Evolutionary conservation across 2,113 vertebrate genomes (phyloP).

Genomic region (Falcunculus frontatus): DNA sequence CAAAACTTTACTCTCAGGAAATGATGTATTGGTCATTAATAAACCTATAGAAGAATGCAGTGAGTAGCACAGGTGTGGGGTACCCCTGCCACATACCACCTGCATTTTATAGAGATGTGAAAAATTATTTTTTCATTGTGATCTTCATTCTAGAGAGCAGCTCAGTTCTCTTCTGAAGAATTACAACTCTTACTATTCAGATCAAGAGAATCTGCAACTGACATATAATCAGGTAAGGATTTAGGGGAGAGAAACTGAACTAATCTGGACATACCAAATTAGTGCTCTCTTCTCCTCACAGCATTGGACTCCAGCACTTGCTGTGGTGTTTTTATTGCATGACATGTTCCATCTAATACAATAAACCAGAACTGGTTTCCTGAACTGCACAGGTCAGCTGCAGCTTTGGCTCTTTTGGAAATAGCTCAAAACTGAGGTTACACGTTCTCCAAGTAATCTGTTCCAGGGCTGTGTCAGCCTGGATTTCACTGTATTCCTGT

Average conservation of each 20-base stretch:
- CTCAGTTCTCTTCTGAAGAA: constrained; percentile 71
- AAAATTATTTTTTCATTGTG: background rate
- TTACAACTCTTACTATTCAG: constrained; percentile 75
- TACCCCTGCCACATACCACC: background rate
- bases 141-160: constrained; percentile 63
- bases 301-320: background rate
- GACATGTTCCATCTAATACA: background rate
- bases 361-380: background rate
- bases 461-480: background rate
- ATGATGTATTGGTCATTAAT: background rate
- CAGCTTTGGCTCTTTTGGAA: background rate
- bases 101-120: background rate
- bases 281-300: background rate
- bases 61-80: background rate
- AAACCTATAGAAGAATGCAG: background rate
- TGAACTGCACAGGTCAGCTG: background rate
- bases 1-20: background rate
- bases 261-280: background rate
- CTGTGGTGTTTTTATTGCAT: background rate
- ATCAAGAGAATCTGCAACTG: constrained; percentile 76
- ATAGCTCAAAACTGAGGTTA: background rate
- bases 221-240: constrained; percentile 66
- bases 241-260: background rate
- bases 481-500: background rate
- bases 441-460: rapidly evolving